Percentiles rank a stretch among this genome's conserved stretches.
Evolutionary conservation across 2,113 vertebrate genomes (phyloP).

Genomic region (Nothoprocta perdicaria): DNA sequence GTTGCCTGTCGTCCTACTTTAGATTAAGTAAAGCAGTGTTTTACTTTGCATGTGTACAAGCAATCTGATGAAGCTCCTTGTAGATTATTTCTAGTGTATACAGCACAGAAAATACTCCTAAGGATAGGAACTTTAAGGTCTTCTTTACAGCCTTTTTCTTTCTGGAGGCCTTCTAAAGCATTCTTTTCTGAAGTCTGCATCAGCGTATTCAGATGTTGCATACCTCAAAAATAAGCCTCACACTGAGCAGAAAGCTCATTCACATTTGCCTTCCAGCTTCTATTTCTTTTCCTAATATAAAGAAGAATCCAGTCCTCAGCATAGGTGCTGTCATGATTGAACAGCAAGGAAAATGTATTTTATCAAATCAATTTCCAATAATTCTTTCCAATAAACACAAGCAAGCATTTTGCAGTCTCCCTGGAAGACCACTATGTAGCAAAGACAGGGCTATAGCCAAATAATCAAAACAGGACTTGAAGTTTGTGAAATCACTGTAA

Average conservation of each 20-base stretch:
- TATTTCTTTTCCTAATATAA: background rate
- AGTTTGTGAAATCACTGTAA: slow-evolving; percentile 22
- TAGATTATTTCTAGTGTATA: background rate
- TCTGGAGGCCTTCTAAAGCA: background rate
- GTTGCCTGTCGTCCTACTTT: background rate
- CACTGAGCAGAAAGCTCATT: background rate
- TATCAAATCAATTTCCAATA: slow-evolving; percentile 14
- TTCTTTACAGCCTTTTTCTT: background rate
- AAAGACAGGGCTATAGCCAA: slow-evolving; percentile 1
- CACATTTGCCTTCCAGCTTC: background rate
- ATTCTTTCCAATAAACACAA: background rate
- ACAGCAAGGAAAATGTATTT: background rate
- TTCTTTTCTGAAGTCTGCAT: background rate
- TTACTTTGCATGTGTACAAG: background rate
- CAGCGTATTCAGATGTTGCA: background rate
- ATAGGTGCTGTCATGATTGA: background rate
- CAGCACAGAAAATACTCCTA: background rate
- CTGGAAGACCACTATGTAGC: background rate
- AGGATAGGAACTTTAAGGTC: background rate
- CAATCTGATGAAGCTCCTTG: background rate
- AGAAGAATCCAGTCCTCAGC: background rate
- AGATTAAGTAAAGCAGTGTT: background rate
- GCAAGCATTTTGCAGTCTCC: background rate
- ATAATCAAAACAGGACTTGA: background rate
- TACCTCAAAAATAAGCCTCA: background rate